Conservation (phyloP, 2,113 vertebrate species). For the Cranoglanis bouderius region DNA sequence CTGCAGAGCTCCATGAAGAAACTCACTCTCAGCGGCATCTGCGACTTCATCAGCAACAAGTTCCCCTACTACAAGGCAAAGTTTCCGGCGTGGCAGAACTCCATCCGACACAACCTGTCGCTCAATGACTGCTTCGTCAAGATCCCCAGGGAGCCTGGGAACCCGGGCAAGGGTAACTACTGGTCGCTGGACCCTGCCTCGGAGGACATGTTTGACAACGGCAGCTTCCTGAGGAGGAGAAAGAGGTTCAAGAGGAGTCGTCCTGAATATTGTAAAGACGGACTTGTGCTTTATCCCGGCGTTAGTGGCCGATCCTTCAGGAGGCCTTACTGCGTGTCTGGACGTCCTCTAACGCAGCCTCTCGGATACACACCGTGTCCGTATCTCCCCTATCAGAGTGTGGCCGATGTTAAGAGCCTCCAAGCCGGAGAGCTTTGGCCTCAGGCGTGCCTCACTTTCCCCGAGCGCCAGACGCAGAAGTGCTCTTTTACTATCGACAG, state of each 20-base stretch:
- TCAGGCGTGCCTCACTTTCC: slow-evolving; percentile 49
- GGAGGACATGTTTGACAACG: slow-evolving; percentile 90
- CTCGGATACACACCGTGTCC: slow-evolving; percentile 65
- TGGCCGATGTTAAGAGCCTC: slow-evolving; percentile 48
- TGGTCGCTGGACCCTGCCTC: slow-evolving; percentile 91
- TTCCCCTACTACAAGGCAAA: slow-evolving; percentile 86
- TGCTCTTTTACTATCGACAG: slow-evolving; percentile 82
- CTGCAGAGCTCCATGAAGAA: slow-evolving; percentile 85
- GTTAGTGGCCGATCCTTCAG: slow-evolving; percentile 69
- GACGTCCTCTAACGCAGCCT: slow-evolving; percentile 60
- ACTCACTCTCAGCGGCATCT: slow-evolving; percentile 87
- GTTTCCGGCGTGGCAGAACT: slow-evolving; percentile 94
- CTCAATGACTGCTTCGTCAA: slow-evolving; percentile 98
- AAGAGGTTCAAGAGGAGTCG: slow-evolving; percentile 86
- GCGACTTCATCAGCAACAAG: slow-evolving; percentile 89
- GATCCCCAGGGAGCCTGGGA: slow-evolving; percentile 90
- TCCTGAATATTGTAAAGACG: slow-evolving; percentile 67
- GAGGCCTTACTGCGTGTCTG: slow-evolving; percentile 66
- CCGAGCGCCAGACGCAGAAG: slow-evolving; percentile 54
- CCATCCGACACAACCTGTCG: slow-evolving; percentile 93
- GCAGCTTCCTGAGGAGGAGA: slow-evolving; percentile 87
- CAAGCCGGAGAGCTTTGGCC: slow-evolving; percentile 55
- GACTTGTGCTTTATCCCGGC: slow-evolving; percentile 70
- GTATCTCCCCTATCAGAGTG: slow-evolving; percentile 60
- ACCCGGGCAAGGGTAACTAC: slow-evolving; percentile 95